These are phyloP conservation scores for Eudyptes chrysolophus DNA, from an alignment of 2,113 vertebrate genomes.

Conservation along the genomic window DNA sequence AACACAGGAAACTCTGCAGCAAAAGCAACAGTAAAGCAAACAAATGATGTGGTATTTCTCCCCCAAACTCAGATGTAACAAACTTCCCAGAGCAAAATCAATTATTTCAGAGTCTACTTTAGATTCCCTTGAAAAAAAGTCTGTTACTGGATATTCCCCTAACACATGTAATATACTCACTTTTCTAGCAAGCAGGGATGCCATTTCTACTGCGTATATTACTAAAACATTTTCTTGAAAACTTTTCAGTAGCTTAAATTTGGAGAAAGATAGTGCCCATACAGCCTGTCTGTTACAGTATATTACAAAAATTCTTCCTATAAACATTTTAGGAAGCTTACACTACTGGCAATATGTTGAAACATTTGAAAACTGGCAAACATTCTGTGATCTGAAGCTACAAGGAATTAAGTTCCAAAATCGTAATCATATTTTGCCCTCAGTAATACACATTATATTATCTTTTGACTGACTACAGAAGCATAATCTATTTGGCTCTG, in stretches of 20 bases:
- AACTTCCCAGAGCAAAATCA: slow-evolving; percentile 31
- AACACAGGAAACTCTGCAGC: slow-evolving; percentile 70
- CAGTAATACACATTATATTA: background rate
- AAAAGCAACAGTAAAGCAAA: slow-evolving; percentile 51
- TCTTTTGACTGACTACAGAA: background rate
- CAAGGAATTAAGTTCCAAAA: background rate
- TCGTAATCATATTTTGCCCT: background rate
- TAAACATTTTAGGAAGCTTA: background rate
- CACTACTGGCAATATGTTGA: background rate
- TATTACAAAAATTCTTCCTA: background rate
- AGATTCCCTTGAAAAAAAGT: background rate
- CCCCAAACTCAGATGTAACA: slow-evolving; percentile 9
- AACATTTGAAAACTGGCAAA: background rate
- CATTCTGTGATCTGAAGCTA: background rate
- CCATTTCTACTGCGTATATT: background rate
- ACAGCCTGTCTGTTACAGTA: background rate
- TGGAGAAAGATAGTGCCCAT: background rate
- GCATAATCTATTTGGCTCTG: background rate
- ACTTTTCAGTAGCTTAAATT: background rate
- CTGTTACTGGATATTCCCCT: background rate
- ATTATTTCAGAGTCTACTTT: slow-evolving; percentile 14
- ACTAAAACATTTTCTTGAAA: background rate
- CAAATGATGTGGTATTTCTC: slow-evolving; percentile 33
- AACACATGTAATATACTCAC: background rate
- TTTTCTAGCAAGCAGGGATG: background rate